A percentile compares a stretch with the other conserved stretches of the same genome.
Conservation (phyloP, 1,140 invertebrate species). For the Scaptodrosophila lebanonensis region DNA sequence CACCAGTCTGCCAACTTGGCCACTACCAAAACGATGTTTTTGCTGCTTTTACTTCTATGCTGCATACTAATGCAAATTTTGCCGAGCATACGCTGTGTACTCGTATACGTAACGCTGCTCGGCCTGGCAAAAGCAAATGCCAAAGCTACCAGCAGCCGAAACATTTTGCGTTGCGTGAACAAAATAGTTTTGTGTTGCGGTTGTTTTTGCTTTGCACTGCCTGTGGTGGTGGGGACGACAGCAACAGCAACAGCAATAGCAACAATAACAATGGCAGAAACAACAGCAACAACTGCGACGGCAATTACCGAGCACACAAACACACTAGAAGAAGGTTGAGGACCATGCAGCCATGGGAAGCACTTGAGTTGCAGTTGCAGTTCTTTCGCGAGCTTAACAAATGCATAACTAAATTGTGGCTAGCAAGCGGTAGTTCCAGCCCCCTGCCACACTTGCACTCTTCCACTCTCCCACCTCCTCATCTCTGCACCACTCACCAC, state of each 20-base stretch:
- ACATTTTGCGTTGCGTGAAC: slow-evolving; percentile 71
- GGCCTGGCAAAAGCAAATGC: slow-evolving; percentile 48
- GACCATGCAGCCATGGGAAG: too few relatives aligned
- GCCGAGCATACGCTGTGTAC: slow-evolving; percentile 63
- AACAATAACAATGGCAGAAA: slow-evolving; percentile 10
- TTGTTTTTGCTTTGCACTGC: slow-evolving; percentile 61
- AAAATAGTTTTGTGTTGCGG: slow-evolving; percentile 73
- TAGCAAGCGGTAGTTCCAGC: too few relatives aligned
- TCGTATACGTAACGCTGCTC: slow-evolving; percentile 35
- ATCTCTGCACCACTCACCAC: too few relatives aligned
- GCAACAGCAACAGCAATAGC: slow-evolving; percentile 19
- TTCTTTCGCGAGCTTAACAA: slow-evolving; percentile 43
- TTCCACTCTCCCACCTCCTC: too few relatives aligned
- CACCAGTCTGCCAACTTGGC: too few relatives aligned
- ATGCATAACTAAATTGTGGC: slow-evolving; percentile 56
- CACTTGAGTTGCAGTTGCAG: slow-evolving; percentile 35
- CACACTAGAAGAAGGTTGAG: too few relatives aligned
- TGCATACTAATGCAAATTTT: slow-evolving; percentile 73
- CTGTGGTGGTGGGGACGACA: slow-evolving; percentile 18
- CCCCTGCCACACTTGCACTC: too few relatives aligned
- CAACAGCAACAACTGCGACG: slow-evolving; percentile 41
- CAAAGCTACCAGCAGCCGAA: slow-evolving; percentile 43
- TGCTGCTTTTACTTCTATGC: slow-evolving; percentile 43
- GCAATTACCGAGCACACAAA: slow-evolving; percentile 67
- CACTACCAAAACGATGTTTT: too few relatives aligned